Conservation (phyloP, 1,140 invertebrate genomes). For the Danaus melanippus region DNA sequence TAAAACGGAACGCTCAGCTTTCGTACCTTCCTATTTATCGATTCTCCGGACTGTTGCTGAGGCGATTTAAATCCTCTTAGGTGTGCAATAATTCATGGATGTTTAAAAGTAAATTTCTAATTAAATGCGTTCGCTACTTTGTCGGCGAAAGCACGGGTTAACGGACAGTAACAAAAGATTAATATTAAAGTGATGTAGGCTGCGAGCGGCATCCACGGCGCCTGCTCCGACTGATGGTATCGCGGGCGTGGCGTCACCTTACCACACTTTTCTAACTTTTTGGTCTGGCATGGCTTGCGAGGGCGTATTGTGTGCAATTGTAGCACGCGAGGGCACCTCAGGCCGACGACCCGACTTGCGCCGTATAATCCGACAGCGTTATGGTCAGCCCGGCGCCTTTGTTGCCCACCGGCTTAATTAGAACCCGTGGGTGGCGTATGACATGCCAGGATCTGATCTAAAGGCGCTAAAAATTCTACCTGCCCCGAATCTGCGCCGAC, state of each 20-base stretch:
- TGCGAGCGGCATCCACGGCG: constrained; percentile 31
- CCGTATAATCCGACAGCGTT: constrained; percentile 65
- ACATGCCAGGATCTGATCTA: constrained; percentile 66
- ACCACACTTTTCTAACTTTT: constrained; percentile 66
- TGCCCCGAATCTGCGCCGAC: constrained; percentile 51
- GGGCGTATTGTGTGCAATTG: constrained; percentile 64
- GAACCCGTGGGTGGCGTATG: constrained; percentile 66
- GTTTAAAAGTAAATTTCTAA: constrained; percentile 55
- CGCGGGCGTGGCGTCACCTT: constrained; percentile 31
- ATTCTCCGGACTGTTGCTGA: constrained; percentile 48
- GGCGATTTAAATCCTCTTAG: constrained; percentile 48
- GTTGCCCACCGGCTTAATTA: constrained; percentile 66
- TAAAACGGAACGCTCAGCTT: constrained; percentile 47
- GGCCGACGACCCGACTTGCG: constrained; percentile 52
- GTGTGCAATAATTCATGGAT: constrained; percentile 57
- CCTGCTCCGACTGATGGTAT: constrained; percentile 45
- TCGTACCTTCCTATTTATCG: constrained; percentile 36
- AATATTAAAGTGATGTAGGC: constrained; percentile 32
- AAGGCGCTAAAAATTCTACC: constrained; percentile 68
- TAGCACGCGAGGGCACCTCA: constrained; percentile 59
- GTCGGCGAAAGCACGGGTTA: constrained; percentile 32
- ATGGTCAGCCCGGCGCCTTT: constrained; percentile 62
- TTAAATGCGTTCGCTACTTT: constrained; percentile 48
- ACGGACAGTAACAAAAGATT: constrained; percentile 45
- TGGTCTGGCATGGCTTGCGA: constrained; percentile 49